These are phyloP conservation scores for Dascyllus trimaculatus DNA, from an alignment of 2,113 vertebrate genomes.

Conservation along the genomic window DNA sequence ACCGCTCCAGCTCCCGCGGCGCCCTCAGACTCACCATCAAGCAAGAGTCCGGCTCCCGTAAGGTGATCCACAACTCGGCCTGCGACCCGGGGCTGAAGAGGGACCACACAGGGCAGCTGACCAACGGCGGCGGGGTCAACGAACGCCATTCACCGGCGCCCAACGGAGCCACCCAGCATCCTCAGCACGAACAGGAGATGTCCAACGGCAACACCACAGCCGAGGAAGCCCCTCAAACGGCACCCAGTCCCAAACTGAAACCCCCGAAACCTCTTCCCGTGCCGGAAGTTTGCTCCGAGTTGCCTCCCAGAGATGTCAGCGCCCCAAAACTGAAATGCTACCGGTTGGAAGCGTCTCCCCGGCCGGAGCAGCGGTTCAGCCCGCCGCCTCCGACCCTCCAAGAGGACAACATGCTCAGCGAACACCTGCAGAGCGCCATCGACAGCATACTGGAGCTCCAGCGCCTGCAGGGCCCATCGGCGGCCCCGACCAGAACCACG, in stretches of 20 bases:
- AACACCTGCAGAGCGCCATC: constrained; percentile 88
- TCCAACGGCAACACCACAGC: constrained; percentile 44
- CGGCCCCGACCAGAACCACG: constrained; percentile 60
- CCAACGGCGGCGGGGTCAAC: constrained; percentile 70
- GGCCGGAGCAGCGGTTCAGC: constrained; percentile 48
- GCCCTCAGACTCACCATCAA: constrained; percentile 87
- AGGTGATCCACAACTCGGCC: constrained; percentile 84
- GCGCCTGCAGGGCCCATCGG: constrained; percentile 82
- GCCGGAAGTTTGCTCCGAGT: constrained; percentile 44
- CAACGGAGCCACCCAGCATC: constrained; percentile 31
- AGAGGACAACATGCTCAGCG: constrained; percentile 84
- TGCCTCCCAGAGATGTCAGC: constrained; percentile 63
- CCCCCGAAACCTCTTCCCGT: constrained; percentile 34
- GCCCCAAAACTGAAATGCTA: constrained; percentile 76
- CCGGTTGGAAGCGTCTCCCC: constrained; percentile 53
- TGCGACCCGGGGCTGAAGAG: constrained; percentile 76
- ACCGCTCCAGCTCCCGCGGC: constrained; percentile 85
- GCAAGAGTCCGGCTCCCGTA: constrained; percentile 86
- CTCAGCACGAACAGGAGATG: constrained; percentile 17
- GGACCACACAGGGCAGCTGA: constrained; percentile 78
- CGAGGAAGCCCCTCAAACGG: constrained; percentile 40
- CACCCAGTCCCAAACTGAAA: constrained; percentile 39
- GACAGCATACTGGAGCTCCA: constrained; percentile 89
- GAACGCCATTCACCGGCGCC: constrained; percentile 46
- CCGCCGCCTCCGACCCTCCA: constrained; percentile 55